Conservation (phyloP, 2,797 vertebrate genomes). For the Streptopelia turtur region DNA sequence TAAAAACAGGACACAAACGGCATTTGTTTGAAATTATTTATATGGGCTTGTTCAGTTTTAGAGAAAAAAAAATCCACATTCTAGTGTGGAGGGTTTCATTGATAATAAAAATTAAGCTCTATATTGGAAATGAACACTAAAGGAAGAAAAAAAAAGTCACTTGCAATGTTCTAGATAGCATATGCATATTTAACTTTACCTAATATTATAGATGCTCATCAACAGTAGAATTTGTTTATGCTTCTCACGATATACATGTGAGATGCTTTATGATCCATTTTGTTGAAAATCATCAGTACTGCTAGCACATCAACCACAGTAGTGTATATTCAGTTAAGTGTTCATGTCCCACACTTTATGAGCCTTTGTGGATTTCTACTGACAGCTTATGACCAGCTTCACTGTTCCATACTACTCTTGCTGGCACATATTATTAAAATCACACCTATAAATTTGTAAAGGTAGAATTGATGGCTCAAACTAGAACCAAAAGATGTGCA, state of each 20-base stretch:
- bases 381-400: not conserved
- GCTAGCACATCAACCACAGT: not conserved
- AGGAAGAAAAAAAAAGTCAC: fast-evolving
- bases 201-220: not conserved
- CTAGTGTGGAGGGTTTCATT: not conserved
- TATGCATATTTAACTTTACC: not conserved
- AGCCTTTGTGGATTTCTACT: not conserved
- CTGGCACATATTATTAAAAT: not conserved
- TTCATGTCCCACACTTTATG: not conserved
- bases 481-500: not conserved
- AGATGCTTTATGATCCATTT: not conserved
- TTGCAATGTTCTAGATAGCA: not conserved
- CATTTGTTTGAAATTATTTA: not conserved
- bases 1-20: not conserved
- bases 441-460: not conserved
- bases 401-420: not conserved
- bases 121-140: not conserved
- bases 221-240: not conserved
- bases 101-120: not conserved
- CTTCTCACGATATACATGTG: not conserved
- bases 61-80: not conserved
- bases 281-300: not conserved
- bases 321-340: not conserved
- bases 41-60: not conserved
- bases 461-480: not conserved